Evolutionary conservation across 2,113 vertebrate species (phyloP), one percentile per base, ranked within the genome.

Genomic region (Pluvianellus socialis): DNA sequence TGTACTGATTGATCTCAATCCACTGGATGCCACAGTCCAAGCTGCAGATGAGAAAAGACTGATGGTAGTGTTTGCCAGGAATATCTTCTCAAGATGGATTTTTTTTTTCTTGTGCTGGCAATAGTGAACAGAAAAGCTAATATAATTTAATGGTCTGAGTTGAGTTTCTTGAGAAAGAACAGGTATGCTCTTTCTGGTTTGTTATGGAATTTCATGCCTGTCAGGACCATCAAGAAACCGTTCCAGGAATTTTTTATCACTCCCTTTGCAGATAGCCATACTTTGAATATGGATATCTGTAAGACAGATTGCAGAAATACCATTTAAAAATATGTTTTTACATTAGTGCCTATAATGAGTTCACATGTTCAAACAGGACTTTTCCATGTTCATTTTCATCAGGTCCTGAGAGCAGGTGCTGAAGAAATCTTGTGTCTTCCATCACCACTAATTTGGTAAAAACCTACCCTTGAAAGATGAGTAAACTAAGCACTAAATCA

Each of bases 211-310:
- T 72, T 91, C 52, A 65, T 93, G 87, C 47, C 49, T 91, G 56
- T 91, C 87, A 94, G 49, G 35, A 68, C 17, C 35, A 76, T 75
- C 7, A 16, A 24, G 61, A 75, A 79, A 53, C 19, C 1, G 0
- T 85, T 87, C 30, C 47, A 90, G 66, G 40, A 85, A 52, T 75
- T 83, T 90, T 94, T 96, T 96, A 92, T 90, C 76, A 14, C 13
- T 33, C 2, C 11, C 65, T 88, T 75, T 94, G 76, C 83, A 95
- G 86, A 86, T 84, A 58, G 30, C 16, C 45, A 8, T 53, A 88
- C 15, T 81, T 35, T 91, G 79, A 67, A 59, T 73, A 4, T 9
- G n/a, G 72, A 23, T 42, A 44, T 63, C 33, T 53, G 40, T 63
- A 35, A 47, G 45, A 38, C 18, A 92, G 56, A 71, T 24, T 91